Evolutionary conservation across 2,113 vertebrate species (phyloP).

Genomic region (Chiloscyllium plagiosum): DNA sequence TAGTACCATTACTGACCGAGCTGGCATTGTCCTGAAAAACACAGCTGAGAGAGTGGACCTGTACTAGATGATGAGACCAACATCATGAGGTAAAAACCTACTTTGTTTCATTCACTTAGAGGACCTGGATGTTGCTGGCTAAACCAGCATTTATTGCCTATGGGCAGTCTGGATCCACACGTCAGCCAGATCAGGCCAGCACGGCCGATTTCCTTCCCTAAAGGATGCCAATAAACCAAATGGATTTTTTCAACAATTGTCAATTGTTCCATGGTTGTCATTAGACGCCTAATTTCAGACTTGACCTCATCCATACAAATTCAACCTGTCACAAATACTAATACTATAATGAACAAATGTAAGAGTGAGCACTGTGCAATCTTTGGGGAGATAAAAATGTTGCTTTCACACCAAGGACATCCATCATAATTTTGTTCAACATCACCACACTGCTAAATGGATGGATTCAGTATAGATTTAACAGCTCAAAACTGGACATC

Average conservation of each 20-base stretch:
- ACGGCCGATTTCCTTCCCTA: no score
- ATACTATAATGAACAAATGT: no score
- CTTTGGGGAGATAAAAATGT: neutral
- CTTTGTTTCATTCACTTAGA: no score
- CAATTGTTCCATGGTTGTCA: no score
- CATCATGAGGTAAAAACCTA: neutral
- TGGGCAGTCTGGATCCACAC: no score
- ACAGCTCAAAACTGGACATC: neutral
- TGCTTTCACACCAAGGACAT: neutral
- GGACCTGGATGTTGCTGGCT: no score
- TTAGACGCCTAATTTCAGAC: no score
- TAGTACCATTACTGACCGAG: neutral
- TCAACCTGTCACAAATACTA: neutral
- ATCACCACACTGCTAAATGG: neutral
- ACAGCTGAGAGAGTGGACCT: neutral
- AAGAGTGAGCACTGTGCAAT: neutral
- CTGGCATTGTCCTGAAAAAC: neutral
- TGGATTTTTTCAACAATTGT: no score
- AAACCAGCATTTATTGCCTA: no score
- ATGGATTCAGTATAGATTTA: neutral
- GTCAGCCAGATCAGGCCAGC: no score
- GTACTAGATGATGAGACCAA: neutral
- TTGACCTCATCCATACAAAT: neutral
- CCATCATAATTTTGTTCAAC: neutral
- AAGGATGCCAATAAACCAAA: no score